Percentiles rank a stretch among this genome's conserved stretches.
Conservation (phyloP, 2,797 vertebrate species). For the Melanotaenia trifasciata region DNA sequence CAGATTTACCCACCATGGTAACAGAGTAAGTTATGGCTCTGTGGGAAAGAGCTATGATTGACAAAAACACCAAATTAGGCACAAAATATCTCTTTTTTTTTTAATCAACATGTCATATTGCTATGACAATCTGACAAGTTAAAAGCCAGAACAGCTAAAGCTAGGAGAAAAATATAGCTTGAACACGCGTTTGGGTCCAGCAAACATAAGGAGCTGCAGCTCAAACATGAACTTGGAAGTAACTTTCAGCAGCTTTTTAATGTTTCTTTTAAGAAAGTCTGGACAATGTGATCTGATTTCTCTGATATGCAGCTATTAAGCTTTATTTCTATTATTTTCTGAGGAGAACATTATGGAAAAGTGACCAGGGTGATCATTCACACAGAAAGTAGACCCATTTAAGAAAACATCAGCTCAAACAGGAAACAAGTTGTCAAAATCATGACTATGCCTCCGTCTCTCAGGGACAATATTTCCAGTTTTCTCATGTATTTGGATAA, state of each 20-base stretch:
- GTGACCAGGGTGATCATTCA: neutral
- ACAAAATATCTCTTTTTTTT: neutral
- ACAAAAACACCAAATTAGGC: neutral
- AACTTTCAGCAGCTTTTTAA: neutral
- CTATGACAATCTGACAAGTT: neutral
- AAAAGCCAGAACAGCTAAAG: neutral
- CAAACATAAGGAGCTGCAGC: no score
- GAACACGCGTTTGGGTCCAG: no score
- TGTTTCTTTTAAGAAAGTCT: neutral
- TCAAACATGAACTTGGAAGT: neutral
- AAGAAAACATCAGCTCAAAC: no score
- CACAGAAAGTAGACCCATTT: neutral
- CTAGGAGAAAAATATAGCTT: no score
- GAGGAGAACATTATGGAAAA: neutral
- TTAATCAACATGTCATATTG: neutral
- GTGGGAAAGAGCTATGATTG: neutral
- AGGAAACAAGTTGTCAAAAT: neutral
- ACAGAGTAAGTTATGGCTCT: neutral
- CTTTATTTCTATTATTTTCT: neutral
- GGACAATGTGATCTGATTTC: neutral
- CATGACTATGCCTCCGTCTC: neutral
- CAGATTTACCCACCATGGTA: neutral
- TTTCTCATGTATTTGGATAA: neutral
- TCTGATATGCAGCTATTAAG: neutral
- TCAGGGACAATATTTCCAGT: neutral